Base-by-base conservation (phyloP, 1,140 invertebrate genomes). In the Papilio aristodemus region DNA sequence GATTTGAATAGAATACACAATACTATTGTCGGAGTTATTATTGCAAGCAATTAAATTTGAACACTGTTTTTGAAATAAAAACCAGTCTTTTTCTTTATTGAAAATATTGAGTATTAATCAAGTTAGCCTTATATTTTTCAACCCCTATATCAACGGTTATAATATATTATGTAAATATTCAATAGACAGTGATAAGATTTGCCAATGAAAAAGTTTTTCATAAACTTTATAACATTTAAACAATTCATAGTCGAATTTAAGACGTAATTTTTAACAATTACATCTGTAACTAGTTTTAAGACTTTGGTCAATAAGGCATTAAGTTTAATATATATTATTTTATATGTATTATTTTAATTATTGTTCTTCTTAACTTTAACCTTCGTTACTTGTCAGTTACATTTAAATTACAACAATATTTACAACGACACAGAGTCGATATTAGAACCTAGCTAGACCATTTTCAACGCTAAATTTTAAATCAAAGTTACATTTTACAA, bases 291-390 rank as follows among this genome's bases (percentile, higher is more conserved):
- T 91, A 91, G 87, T 89, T 89, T 91, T 90, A 89, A 90, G 86
- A 90, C 87, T 87, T 91, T 91, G 89, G 89, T 91, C 89, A 91
- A 88, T 91, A 91, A 91, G 89, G 89, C 89, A 91, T 91, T 91
- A 91, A 91, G 89, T 91, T 89, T 89, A 90, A 89, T 85, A 90
- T 85, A 90, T 85, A 87, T 84, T 81, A 76, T 86, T 72, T 79
- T 77, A 81, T 67, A 79, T 75, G 78, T 86, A 85, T 85, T 81
- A 85, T 85, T 89, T 91, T 91, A 91, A 90, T 91, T 91, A 91
- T 91, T 91, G 89, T 90, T 91, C 89, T 91, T 73, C 85, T 87
- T 91, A 87, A 77, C 78, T 83, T 77, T 86, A 84, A 84, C 75
- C 85, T 82, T 86, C 83, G 86, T 87, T 86, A 88, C 72, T 80